Evolutionary conservation across 2,888 invertebrate genomes (phyloP), one percentile per base, ranked within the genome.

Genomic region (Patella pellucida): DNA sequence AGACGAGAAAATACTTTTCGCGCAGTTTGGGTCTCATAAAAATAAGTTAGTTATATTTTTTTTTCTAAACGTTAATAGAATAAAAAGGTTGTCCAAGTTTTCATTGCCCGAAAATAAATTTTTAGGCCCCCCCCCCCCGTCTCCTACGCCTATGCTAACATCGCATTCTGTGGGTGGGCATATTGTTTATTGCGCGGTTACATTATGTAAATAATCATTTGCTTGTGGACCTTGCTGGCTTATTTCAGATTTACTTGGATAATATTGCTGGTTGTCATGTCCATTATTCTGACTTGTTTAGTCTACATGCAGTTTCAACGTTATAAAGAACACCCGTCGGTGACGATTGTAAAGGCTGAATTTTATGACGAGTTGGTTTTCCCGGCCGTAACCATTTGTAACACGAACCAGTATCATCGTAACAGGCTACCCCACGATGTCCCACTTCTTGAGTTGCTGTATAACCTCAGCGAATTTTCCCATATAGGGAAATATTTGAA

Each of bases 301-400:
- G 23, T 68, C 7, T 75, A 68, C 68, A 19, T 71, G 16, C 52
- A 75, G 7, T 52, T 71, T 41, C 7, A 23, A 19, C 62, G 71
- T 52, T 71, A 51, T 68, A 12, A 54, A 3, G 19, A 51, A 16
- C 31, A 71, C 27, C 75, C 75, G 15, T 52, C 68, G 15, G 52
- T 54, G 14, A 75, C 71, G 5, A 50, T 75, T 15, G 68, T 71
- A 16, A 68, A 68, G 9, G 71, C 68, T n/a, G 67, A 71, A n/a
- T 52, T 68, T 15, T 27, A 50, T 15, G 68, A 62, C 14, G 23
- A 27, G 12, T 31, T 75, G 5, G 27, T 52, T 0, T 78, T 81
- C n/a, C 81, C 81, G 0, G 77, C 81, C 1, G 74, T 79, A 4
- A 81, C 81, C 19, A 67, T 81, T 11, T 81, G 81, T 69, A 79